Base-by-base conservation (phyloP, 2,797 vertebrate species). In the Enteromius thamalakanensis region DNA sequence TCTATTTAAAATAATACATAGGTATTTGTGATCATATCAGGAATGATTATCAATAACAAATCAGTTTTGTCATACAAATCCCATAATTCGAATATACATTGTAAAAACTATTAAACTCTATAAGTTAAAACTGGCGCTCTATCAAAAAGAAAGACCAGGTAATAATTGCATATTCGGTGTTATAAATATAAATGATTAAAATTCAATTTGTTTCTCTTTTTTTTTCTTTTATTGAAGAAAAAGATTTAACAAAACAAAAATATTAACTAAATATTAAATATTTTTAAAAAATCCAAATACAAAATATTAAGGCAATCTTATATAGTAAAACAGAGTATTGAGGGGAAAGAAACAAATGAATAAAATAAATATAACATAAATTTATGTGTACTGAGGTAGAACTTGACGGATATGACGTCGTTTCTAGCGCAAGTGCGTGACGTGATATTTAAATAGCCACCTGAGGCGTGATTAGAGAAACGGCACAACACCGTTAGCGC, bases 371-470 rank as follows among this genome's bases (percentile, higher is more conserved):
- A n/a, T n/a, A n/a, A n/a, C n/a, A n/a, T n/a, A n/a, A n/a, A n/a
- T n/a, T n/a, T n/a, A n/a, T n/a, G n/a, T n/a, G n/a, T 34, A 9
- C 34, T 21, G 19, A 67, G 34, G 34, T 37, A 70, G 3, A 0
- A 6, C 17, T 74, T 37, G 3, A 11, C 76, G 76, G 76, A 67
- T 65, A 49, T 78, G 76, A 78, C 60, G 76, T 67, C 19, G 3
- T 32, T 65, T 58, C 26, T 49, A 9, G 26, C 19, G n/a, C 26
- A 37, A 78, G 60, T 34, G 76, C 23, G 60, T 67, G 42, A 67
- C 42, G 76, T 67, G 12, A 32, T 51, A 34, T 64, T 78, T 65
- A 78, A 78, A 78, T 21, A 49, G 60, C 23, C 76, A 64, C 76
- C 76, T 67, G 23, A 67, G 19, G 60, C 3, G 3, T 65, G 26